Conservation (phyloP, 2,797 vertebrate species). For the Neomorphus geoffroyi region DNA sequence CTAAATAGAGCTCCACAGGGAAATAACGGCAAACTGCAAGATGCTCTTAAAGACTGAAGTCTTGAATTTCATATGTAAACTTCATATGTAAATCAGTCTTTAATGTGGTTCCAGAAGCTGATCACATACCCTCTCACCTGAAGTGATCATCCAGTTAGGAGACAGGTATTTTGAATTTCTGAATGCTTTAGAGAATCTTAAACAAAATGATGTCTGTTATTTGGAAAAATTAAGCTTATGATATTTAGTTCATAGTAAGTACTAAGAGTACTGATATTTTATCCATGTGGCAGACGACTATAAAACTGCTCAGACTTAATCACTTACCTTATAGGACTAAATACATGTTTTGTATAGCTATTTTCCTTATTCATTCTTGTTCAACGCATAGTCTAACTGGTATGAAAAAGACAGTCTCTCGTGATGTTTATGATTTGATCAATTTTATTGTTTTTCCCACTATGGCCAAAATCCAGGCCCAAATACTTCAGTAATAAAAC, state of each 20-base stretch:
- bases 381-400: neutral
- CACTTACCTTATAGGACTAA: constrained; percentile 52
- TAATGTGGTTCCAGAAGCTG: neutral
- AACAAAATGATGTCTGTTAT: neutral
- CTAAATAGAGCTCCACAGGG: neutral
- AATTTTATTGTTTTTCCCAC: neutral
- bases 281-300: neutral
- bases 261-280: neutral
- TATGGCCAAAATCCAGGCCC: neutral
- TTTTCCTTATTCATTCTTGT: neutral
- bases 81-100: neutral
- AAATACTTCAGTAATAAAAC: neutral
- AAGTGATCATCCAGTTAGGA: neutral
- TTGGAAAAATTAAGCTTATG: neutral
- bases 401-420: neutral
- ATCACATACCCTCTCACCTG: neutral
- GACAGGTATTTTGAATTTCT: neutral
- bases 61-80: neutral
- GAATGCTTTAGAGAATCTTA: neutral
- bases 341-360: neutral
- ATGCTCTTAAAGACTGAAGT: neutral
- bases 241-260: neutral
- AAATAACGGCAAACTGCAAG: neutral
- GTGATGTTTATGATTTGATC: neutral
- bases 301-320: neutral